Conservation (phyloP, 2,888 invertebrate genomes). For the Nudaria mundana region DNA sequence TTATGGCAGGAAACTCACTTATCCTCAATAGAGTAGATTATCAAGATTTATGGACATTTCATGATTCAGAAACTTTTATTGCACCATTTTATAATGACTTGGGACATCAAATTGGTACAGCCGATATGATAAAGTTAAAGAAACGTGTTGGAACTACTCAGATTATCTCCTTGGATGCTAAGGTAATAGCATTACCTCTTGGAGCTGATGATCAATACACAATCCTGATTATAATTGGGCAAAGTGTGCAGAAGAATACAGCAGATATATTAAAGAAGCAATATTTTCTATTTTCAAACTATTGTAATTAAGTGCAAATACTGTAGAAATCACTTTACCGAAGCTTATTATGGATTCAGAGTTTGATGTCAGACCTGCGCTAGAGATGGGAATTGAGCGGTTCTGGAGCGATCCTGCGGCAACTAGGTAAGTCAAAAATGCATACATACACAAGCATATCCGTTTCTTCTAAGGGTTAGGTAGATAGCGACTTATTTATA, state of each 20-base stretch:
- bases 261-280: constrained; percentile 26
- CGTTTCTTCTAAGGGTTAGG: too few species aligned
- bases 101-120: constrained; percentile 27
- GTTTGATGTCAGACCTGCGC: constrained; percentile 25
- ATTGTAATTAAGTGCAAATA: constrained; percentile 30
- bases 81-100: constrained; percentile 38
- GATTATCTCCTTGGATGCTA: constrained; percentile 31
- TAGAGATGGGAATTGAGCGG: constrained; percentile 29
- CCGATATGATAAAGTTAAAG: constrained; percentile 37
- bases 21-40: constrained; percentile 36
- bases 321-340: constrained; percentile 41
- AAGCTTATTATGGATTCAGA: constrained; percentile 32
- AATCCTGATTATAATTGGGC: constrained; percentile 33
- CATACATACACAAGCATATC: too few species aligned
- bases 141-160: constrained; percentile 33
- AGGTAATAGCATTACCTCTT: constrained; percentile 40
- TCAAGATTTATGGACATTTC: constrained; percentile 34
- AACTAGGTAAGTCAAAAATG: constrained; percentile 37
- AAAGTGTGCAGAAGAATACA: constrained; percentile 13
- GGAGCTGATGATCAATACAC: constrained; percentile 35
- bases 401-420: constrained; percentile 34
- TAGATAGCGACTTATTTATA: too few species aligned
- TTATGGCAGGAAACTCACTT: constrained; percentile 29
- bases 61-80: constrained; percentile 29
- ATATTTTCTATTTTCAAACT: constrained; percentile 29